Percentiles rank a stretch among this genome's conserved stretches.
Conservation (phyloP, 2,797 vertebrate species). For the Holocentrus rufus region DNA sequence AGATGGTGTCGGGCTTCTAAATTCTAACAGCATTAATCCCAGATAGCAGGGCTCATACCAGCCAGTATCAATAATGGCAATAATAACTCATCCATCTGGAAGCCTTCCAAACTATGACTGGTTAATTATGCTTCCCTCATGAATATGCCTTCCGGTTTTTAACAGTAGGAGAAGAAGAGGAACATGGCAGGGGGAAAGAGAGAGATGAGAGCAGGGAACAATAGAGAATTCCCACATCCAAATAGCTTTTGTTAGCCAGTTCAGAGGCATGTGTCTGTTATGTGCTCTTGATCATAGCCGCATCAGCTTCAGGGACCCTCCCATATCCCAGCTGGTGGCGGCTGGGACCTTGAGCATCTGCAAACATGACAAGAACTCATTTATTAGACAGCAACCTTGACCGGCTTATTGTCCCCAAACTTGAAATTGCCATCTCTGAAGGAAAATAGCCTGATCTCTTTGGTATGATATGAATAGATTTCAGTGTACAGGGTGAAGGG, state of each 20-base stretch:
- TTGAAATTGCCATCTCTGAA: slow-evolving; percentile 65
- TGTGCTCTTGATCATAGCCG: slow-evolving; percentile 63
- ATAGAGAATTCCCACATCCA: slow-evolving; percentile 44
- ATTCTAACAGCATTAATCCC: slow-evolving; percentile 84
- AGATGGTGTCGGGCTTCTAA: slow-evolving; percentile 80
- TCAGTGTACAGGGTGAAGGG: slow-evolving; percentile 58
- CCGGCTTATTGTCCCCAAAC: slow-evolving; percentile 62
- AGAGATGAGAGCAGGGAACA: slow-evolving; percentile 54
- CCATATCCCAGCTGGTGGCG: slow-evolving; percentile 51
- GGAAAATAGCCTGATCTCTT: slow-evolving; percentile 49
- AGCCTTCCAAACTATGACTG: slow-evolving; percentile 76
- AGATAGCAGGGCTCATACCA: slow-evolving; percentile 78
- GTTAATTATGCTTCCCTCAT: slow-evolving; percentile 82
- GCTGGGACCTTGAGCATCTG: slow-evolving; percentile 72
- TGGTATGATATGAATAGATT: slow-evolving; percentile 55
- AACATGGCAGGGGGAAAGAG: slow-evolving; percentile 51
- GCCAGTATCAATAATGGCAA: slow-evolving; percentile 83
- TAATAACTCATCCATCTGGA: slow-evolving; percentile 84
- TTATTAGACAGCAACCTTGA: slow-evolving; percentile 78
- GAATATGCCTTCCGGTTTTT: slow-evolving; percentile 78
- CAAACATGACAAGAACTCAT: slow-evolving; percentile 76
- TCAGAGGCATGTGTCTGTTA: slow-evolving; percentile 56
- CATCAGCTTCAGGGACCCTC: slow-evolving; percentile 49
- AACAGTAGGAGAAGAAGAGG: slow-evolving; percentile 64
- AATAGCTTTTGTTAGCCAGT: slow-evolving; percentile 56